Evolutionary conservation across 2,888 invertebrate genomes (phyloP).

Genomic region (Didymodactylos carnosus): DNA sequence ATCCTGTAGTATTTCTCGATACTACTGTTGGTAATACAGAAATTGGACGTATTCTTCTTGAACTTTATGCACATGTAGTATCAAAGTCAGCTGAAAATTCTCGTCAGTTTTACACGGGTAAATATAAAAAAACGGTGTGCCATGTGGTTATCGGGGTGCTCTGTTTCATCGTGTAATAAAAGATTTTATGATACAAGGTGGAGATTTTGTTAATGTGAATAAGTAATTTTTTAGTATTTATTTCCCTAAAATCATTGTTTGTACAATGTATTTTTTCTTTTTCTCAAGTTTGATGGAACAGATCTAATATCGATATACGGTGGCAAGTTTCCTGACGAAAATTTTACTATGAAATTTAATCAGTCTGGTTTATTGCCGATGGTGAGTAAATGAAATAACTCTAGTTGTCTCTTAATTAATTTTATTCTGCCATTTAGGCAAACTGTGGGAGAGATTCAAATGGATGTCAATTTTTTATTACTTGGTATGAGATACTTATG

Average conservation of each 20-base stretch:
- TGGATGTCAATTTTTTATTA: slow-evolving; percentile 98
- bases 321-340: slow-evolving; percentile 81
- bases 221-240: no score
- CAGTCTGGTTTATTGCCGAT: slow-evolving; percentile 85
- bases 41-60: slow-evolving; percentile 91
- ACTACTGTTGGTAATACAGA: slow-evolving; percentile 85
- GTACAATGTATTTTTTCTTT: no score
- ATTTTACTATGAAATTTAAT: slow-evolving; percentile 76
- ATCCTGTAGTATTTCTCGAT: slow-evolving; percentile 96
- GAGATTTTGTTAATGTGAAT: slow-evolving; percentile 97
- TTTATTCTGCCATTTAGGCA: slow-evolving; percentile 41
- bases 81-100: slow-evolving; percentile 93
- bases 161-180: slow-evolving; percentile 93
- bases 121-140: slow-evolving; percentile 79
- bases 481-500: slow-evolving; percentile 43
- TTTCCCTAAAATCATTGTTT: no score
- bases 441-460: slow-evolving; percentile 97
- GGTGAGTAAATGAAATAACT: slow-evolving; percentile 36
- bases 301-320: slow-evolving; percentile 94
- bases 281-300: slow-evolving; percentile 72
- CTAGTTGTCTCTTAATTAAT: neutral
- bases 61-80: slow-evolving; percentile 86
- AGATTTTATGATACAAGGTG: slow-evolving; percentile 99
- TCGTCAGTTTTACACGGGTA: slow-evolving; percentile 74
- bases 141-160: slow-evolving; percentile 82